Evolutionary conservation across 1,140 invertebrate genomes (phyloP), one percentile per base, ranked within the genome.

Genomic region (Neoseiulus cucumeris): DNA sequence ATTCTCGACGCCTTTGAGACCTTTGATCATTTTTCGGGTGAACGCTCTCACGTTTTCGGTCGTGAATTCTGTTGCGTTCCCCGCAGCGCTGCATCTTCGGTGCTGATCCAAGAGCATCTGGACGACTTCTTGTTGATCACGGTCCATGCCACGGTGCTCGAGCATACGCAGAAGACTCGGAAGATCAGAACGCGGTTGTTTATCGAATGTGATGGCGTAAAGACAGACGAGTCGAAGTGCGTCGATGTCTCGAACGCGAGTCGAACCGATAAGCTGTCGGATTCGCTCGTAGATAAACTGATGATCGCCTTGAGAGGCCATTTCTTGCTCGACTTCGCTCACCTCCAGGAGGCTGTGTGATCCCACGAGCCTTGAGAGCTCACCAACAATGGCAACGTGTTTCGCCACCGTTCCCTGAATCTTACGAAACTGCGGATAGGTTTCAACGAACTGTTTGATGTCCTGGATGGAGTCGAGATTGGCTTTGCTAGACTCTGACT

Each of bases 361-460:
- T 14, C 80, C 82, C 44, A 97, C 90, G 44, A 89, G 75, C 14
- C 85, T 81, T 4, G 91, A 95, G 47, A 99, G 76, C 77, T 98
- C 93, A 17, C 91, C 90, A 47, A 98, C 88, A 59, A 98, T 82
- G 7, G 89, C 92, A 25, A 98, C 87, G 78, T 98, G 95, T 77
- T 97, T 98, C 1, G 90, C 85, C 12, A 98, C 92, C 2, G 93
- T 96, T 25, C 94, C 94, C 0, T 91, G 95, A 83, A 98, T 91
- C 84, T 98, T 98, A 80, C 96, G 97, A 74, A 98, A 98, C 70
- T 97, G 85, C 0, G 95, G 95, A 81, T 98, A 99, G 17, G 87
- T 87, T 74, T 98, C 95, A 12, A 98, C 89, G 79, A 99, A 99
- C 71, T 85, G 86, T 79, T 98, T 98, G 93, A 98, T 98, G 74